Base-by-base conservation (phyloP, 2,888 invertebrate genomes). In the Volucella inflata region DNA sequence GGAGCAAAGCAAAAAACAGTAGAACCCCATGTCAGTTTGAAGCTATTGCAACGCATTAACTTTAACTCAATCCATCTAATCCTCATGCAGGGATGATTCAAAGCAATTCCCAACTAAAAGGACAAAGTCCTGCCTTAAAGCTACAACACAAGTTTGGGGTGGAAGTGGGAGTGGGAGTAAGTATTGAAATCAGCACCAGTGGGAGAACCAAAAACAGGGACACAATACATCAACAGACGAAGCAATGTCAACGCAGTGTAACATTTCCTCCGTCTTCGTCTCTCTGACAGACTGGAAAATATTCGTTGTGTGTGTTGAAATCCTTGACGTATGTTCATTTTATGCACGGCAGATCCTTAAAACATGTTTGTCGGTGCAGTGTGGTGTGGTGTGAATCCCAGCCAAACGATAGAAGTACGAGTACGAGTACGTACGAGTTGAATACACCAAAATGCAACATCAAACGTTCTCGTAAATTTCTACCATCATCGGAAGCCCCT, bases 291-390 rank as follows among this genome's bases (percentile, higher is more conserved):
- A 85, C 85, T 85, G 80, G 72, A 81, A 85, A 81, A 81, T 60
- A 75, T 84, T 75, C 36, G 8, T 71, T 70, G 57, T 71, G 67
- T 85, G 70, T 84, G 79, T 64, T 84, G 67, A 84, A 80, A 71
- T 75, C 75, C 80, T 85, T 85, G 81, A 85, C 81, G 81, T 85
- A 80, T 85, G 85, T 72, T 81, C 71, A 77, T 85, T 85, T 81
- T 81, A 81, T 85, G 85, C 72, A 85, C 59, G 77, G 71, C 71
- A 71, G 76, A 80, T 85, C 71, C 80, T 76, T 60, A 57, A 62
- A 72, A 72, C 80, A 80, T 81, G 67, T 67, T 76, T 85, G 71
- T 40, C 46, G 62, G 71, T 79, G 30, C 30, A 6, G 30, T 30
- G 30, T 30, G 30, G 30, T 30, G 30, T 30, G 76, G 80, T 85